These are phyloP conservation scores for Hypomecis atomaria DNA, from an alignment of 2,888 invertebrate genomes.

Conservation along the genomic window DNA sequence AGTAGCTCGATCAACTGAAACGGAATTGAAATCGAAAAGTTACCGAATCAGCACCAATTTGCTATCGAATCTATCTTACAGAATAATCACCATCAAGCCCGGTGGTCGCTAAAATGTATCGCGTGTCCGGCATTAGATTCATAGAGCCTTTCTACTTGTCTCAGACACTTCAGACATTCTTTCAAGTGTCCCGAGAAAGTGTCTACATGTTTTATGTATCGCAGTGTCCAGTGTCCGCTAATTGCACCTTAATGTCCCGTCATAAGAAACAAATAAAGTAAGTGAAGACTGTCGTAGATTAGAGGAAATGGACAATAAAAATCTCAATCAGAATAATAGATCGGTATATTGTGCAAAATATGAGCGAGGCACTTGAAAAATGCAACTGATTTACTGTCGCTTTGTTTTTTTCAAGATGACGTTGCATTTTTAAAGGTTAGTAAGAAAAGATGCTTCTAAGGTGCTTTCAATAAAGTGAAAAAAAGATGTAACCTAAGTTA, in stretches of 20 bases:
- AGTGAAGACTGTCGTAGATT: no score
- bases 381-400: no score
- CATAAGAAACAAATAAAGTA: no score
- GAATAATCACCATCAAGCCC: conserved; percentile 13
- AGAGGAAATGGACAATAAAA: no score
- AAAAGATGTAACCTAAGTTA: no score
- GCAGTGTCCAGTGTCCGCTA: conserved; percentile 17
- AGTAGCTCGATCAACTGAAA: background rate
- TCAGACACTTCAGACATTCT: conserved; percentile 23
- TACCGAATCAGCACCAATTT: background rate
- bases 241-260: conserved; percentile 3
- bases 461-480: no score
- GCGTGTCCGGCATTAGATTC: conserved; percentile 7
- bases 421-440: no score
- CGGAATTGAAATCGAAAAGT: background rate
- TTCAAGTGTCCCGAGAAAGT: conserved; percentile 17
- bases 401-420: no score
- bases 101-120: conserved; percentile 22
- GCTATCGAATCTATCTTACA: background rate
- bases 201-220: conserved; percentile 23
- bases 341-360: no score
- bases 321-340: no score
- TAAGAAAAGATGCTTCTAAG: no score
- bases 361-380: no score
- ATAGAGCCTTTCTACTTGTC: conserved; percentile 1